Base-by-base conservation (phyloP, 2,113 vertebrate genomes). In the Nibea albiflora region DNA sequence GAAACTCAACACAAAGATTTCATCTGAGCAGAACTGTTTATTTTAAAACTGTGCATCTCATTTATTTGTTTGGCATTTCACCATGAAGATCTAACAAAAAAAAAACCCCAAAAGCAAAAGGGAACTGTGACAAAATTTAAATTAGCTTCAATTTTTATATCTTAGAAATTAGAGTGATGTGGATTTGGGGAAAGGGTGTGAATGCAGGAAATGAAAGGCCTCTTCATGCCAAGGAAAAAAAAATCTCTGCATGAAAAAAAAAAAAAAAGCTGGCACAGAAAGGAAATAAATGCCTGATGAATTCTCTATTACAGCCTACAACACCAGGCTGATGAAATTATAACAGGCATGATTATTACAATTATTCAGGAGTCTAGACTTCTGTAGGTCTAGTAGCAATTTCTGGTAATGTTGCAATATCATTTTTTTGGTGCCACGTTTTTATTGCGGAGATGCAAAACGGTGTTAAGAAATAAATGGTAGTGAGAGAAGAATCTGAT, bases 131-230 rank as follows among this genome's bases (percentile, higher is more conserved):
- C 72, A 68, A 84, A 69, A 84, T 84, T 82, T 75, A 66, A 84
- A 87, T 90, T 67, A 85, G 73, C 58, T 88, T 88, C 7, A 39
- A 76, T 88, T 89, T 88, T 78, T 61, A 67, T 46, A 73, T 86
- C 80, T 80, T 68, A 57, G 3, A 86, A 84, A 85, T 84, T 73
- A 81, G 17, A 79, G 63, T 1, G 47, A 74, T 81, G 46, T 83
- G 85, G 77, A 77, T 85, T 88, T 80, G 24, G 74, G 47, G 65
- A 62, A 65, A 76, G 26, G 66, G 22, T 78, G 69, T 57, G 58
- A 78, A 57, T 42, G 39, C 47, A 78, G 63, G 76, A 85, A 88
- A 85, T 85, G 60, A 88, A 85, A 83, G 54, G 73, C 53, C 50
- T 82, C 47, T 63, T 69, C 47, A 64, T 85, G 77, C 77, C 74